Conservation (phyloP, 2,797 vertebrate genomes). For the Lerista edwardsae region DNA sequence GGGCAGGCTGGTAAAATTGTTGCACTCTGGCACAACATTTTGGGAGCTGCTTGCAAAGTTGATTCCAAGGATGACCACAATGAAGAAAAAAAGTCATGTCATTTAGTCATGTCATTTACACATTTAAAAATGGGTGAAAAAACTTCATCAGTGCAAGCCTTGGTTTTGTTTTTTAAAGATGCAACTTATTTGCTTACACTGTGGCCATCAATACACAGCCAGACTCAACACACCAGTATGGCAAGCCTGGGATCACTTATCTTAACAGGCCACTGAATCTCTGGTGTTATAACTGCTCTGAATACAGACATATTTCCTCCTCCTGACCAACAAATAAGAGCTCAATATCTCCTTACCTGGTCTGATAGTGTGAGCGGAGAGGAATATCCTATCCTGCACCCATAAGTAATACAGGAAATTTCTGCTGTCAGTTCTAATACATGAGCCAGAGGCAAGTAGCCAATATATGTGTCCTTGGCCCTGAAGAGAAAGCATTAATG, state of each 20-base stretch:
- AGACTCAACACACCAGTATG: not conserved
- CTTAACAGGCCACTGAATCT: not conserved
- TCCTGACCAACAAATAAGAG: not conserved
- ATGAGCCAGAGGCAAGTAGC: conserved; percentile 95
- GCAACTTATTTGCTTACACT: not conserved
- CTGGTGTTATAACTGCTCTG: not conserved
- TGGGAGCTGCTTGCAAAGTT: not conserved
- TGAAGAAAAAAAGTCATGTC: not conserved
- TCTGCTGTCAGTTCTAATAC: conserved; percentile 97
- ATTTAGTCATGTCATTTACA: not conserved
- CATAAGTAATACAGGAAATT: conserved; percentile 94
- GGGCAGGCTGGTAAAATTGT: not conserved
- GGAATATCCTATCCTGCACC: conserved; percentile 96
- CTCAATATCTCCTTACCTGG: conserved; percentile 83
- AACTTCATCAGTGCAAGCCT: not conserved
- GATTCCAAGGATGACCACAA: not conserved
- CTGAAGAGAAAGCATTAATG: conserved; percentile 73
- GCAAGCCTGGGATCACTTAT: not conserved
- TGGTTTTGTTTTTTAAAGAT: not conserved
- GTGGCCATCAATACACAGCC: not conserved
- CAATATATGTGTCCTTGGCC: conserved; percentile 94
- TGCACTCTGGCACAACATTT: not conserved
- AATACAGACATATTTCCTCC: not conserved
- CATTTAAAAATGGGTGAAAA: not conserved
- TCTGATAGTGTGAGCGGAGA: conserved; percentile 96